Conservation (phyloP, 2,888 invertebrate species). For the Palloptera scutellata region DNA sequence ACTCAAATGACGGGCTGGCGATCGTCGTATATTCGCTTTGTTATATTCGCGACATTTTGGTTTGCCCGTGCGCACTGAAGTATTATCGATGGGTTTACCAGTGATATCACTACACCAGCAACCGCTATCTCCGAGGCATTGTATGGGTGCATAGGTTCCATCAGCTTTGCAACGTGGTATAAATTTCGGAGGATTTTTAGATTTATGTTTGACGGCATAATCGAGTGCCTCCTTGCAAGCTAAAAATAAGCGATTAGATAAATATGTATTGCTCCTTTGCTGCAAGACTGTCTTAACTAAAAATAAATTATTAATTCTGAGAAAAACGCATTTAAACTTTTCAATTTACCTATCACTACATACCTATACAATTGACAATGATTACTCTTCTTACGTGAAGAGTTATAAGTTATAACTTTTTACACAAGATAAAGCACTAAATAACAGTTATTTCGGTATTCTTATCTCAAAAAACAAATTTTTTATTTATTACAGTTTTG, state of each 20-base stretch:
- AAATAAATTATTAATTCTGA: no score
- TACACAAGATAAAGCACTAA: no score
- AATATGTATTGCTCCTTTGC: no score
- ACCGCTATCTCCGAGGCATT: slow-evolving; percentile 80
- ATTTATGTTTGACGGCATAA: slow-evolving; percentile 64
- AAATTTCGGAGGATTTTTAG: slow-evolving; percentile 68
- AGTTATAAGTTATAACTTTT: no score
- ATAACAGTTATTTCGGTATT: no score
- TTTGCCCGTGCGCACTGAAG: slow-evolving; percentile 75
- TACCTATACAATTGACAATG: no score
- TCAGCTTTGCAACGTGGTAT: slow-evolving; percentile 83
- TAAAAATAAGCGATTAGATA: slow-evolving; percentile 46
- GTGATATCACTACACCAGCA: slow-evolving; percentile 93
- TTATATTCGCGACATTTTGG: slow-evolving; percentile 73
- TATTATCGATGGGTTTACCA: slow-evolving; percentile 83
- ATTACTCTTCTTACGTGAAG: no score
- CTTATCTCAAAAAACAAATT: no score
- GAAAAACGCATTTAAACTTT: no score
- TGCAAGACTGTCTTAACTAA: no score
- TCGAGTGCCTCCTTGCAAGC: slow-evolving; percentile 66
- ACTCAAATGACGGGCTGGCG: slow-evolving; percentile 67
- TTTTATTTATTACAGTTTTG: no score
- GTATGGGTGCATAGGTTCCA: slow-evolving; percentile 84
- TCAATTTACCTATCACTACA: no score
- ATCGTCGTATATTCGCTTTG: slow-evolving; percentile 70